Conservation (phyloP, 2,113 vertebrate species). For the Heterotilapia buettikoferi region DNA sequence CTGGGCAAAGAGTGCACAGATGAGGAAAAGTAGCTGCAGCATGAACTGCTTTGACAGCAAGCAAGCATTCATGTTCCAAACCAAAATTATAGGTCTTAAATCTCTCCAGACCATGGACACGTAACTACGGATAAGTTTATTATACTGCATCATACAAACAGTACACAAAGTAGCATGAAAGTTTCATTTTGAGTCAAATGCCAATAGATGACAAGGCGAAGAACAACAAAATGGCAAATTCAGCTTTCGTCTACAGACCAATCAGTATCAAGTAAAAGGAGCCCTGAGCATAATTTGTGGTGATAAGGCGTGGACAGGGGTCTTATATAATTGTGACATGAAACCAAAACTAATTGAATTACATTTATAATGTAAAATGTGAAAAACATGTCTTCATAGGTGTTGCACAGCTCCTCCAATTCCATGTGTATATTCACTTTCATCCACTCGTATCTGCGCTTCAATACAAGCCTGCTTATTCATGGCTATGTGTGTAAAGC, state of each 20-base stretch:
- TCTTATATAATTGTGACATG: neutral
- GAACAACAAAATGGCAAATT: neutral
- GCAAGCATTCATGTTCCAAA: neutral
- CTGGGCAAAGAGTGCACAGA: neutral
- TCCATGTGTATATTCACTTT: neutral
- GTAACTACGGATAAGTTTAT: neutral
- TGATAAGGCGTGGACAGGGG: neutral
- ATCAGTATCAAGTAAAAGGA: neutral
- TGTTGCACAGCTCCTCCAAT: neutral
- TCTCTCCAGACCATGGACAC: neutral
- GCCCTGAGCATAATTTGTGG: neutral
- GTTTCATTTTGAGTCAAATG: no score
- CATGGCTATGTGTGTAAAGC: constrained; percentile 18
- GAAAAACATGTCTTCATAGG: neutral
- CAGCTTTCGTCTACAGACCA: neutral
- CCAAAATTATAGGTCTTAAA: rapidly evolving
- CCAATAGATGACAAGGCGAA: rapidly evolving
- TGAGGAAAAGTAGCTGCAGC: neutral
- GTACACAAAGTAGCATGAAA: neutral
- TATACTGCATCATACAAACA: neutral
- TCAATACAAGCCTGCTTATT: neutral
- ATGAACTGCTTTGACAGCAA: neutral
- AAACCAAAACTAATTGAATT: neutral
- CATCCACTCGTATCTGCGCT: constrained; percentile 29
- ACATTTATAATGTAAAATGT: neutral